Evolutionary conservation across 2,113 vertebrate genomes (phyloP), one percentile per base, ranked within the genome.

Genomic region (Paraplagusia blochii): DNA sequence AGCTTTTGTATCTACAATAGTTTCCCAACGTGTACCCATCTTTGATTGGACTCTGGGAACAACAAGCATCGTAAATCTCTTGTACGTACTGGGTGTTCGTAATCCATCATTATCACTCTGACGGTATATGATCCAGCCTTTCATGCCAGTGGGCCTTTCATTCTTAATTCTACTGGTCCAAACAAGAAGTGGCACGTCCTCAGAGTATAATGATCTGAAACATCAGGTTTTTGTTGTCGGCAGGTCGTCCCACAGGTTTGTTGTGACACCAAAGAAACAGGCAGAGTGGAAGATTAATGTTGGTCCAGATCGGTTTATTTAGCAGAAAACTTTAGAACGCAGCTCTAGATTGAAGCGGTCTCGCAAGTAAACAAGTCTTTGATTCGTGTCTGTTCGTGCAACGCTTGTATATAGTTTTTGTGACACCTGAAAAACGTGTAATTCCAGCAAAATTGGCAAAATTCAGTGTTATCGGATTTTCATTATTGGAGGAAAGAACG

Each of bases 11-110:
- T 4, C 29, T 7, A 10, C 11, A 45, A 29, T 42, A n/a, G 38
- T 19, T 59, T 35, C 59, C 22, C 33, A n/a, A 8, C n/a, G 2
- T 43, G 14, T 63, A 55, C 6, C 61, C 33, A 14, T 36, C 7
- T 35, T 19, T 16, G 42, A 36, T 29, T 2, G 6, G 22, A 49
- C 35, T 15, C 39, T 13, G 35, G 18, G 13, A 67, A 42, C 38
- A 11, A 33, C 1, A 7, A 1, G 47, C 64, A 49, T 68, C 62
- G 54, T 70, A 63, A 62, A 35, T 38, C 50, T 50, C 14, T 17
- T 54, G 39, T 53, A 65, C 50, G 52, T 38, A 33, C 56, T 45
- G 18, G 51, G 19, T 1, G 11, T 63, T 50, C 59, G 29, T 63
- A 74, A 50, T 42, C 62, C 16, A 45, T 40, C 43, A 29, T 34